phyloP scores from a whole-genome alignment of 2,113 vertebrate genomes.

The Xyrauchen texanus region DNA sequence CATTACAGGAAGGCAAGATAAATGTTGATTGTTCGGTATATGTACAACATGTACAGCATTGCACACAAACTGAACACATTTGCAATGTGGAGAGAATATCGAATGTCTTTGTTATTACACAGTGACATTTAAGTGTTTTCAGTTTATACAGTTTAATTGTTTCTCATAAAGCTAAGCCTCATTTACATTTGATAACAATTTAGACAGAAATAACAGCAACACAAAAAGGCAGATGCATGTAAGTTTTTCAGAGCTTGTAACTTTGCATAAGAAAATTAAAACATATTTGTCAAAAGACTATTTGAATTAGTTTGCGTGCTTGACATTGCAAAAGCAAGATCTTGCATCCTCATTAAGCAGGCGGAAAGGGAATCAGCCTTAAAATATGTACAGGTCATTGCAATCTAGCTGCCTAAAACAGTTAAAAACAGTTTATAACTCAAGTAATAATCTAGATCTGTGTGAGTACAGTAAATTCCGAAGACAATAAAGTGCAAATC shows the following conservation, averaged over 20 bases:
- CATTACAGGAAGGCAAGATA: constrained; percentile 36
- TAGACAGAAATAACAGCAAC: not conserved
- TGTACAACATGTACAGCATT: not conserved
- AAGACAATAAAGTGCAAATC: constrained; percentile 43
- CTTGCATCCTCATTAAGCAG: not conserved
- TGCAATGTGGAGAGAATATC: constrained; percentile 4
- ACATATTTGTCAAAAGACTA: constrained; percentile 24
- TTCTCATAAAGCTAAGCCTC: not conserved
- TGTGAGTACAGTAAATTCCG: constrained; percentile 25
- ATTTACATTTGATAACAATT: not conserved
- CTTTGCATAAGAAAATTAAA: constrained; percentile 26
- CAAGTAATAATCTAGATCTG: constrained; percentile 29
- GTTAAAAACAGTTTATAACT: constrained; percentile 45
- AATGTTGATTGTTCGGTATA: constrained; percentile 29
- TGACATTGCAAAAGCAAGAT: too few species aligned
- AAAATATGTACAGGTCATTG: constrained; percentile 42
- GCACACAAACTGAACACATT: constrained; percentile 9
- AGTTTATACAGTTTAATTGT: not conserved
- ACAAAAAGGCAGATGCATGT: not conserved
- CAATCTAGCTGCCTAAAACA: constrained; percentile 50
- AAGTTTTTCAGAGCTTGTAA: constrained; percentile 1
- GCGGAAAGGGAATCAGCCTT: constrained; percentile 20
- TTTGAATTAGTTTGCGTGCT: constrained; percentile 4
- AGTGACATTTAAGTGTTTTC: not conserved
- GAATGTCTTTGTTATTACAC: not conserved